phyloP scores from a whole-genome alignment of 2,797 vertebrate species.

The Tragopan temminckii region DNA sequence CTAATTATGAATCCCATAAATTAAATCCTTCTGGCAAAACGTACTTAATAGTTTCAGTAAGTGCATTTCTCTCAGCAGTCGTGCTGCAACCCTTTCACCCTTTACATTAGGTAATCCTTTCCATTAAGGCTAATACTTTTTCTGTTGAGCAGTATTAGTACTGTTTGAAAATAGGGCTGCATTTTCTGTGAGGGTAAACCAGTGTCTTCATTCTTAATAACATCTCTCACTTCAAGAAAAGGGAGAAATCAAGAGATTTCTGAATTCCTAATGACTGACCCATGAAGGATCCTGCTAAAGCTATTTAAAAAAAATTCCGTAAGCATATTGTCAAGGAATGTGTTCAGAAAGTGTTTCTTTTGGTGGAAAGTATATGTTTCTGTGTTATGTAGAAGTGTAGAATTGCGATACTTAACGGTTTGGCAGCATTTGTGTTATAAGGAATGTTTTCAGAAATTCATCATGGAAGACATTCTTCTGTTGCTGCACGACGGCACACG shows the following conservation, averaged over 20 bases:
- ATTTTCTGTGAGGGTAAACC: neutral
- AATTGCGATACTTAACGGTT: neutral
- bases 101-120: neutral
- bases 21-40: neutral
- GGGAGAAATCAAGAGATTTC: neutral
- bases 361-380: neutral
- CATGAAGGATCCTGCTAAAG: neutral
- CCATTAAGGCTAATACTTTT: neutral
- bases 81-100: neutral
- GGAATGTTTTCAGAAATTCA: neutral
- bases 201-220: neutral
- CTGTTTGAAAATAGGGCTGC: neutral
- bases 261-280: neutral
- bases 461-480: neutral
- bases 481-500: neutral
- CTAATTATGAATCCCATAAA: neutral
- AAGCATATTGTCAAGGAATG: neutral
- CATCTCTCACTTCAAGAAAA: neutral
- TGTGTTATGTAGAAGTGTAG: neutral
- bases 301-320: neutral
- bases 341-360: neutral
- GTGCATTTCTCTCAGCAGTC: neutral
- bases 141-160: neutral
- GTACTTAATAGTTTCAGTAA: neutral
- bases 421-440: neutral